Base-by-base conservation (phyloP, 1,140 invertebrate species). In the Drosophila pruinosa region DNA sequence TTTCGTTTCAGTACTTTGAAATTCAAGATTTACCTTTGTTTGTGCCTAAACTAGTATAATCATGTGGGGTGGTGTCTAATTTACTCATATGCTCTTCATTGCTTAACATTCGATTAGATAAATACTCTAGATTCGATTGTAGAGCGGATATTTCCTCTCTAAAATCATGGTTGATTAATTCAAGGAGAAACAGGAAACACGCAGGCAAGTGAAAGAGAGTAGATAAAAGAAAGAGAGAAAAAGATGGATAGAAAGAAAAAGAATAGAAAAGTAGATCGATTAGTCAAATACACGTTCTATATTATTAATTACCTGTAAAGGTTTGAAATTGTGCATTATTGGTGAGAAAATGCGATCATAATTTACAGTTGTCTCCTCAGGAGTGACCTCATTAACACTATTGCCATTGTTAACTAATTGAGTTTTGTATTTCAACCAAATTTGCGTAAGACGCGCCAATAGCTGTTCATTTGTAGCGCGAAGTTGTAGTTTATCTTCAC, bases 131-230 rank as follows among this genome's bases (percentile, higher is more conserved):
- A 91, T 92, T 93, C 90, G 92, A 92, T 91, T 93, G 92, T 91
- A 93, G 91, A 89, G 92, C 89, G 78, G 92, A 92, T 92, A 93
- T 93, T 92, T 93, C 92, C 91, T 92, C 91, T 92, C 92, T 93
- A 31, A 4, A 38, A 7, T 14, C 17, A 24, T 12, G 24, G 19
- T 47, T 47, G n/a, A 26, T 17, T 14, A 14, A 47, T 48, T 26
- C 14, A 14, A 12, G 36, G 8, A 43, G n/a, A 52, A 10, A 61
- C 19, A 45, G 17, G 12, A 47, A 17, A 58, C 6, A 57, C 1
- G 12, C 2, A 56, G 38, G 15, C 53, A n/a, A 63, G 6, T 50
- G 15, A 89, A 70, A 82, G 21, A 77, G 17, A 21, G 15, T 1
- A 36, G 3, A 15, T n/a, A n/a, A 50, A 21, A 69, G 48, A 63